Conservation (phyloP, 1,140 invertebrate species). For the Pissodes strobi region DNA sequence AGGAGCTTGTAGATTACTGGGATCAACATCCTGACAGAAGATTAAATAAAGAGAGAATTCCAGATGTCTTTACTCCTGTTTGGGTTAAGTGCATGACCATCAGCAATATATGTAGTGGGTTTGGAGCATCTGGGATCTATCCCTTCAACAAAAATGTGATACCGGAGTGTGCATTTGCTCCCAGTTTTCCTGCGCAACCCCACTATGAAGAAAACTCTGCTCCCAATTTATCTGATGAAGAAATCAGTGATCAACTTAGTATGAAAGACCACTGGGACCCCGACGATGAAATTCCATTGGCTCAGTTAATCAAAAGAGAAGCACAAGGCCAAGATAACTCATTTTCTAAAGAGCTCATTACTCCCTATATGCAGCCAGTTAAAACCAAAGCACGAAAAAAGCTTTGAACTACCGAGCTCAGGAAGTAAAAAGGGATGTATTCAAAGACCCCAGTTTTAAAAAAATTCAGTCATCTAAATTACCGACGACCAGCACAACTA, state of each 20-base stretch:
- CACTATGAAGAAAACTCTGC: constrained; percentile 12
- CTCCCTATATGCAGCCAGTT: too few relatives aligned
- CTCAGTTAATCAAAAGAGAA: too few relatives aligned
- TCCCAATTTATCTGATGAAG: too few relatives aligned
- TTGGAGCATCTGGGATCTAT: constrained; percentile 33
- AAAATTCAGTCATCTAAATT: constrained; percentile 5
- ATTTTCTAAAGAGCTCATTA: too few relatives aligned
- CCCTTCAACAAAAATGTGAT: constrained; percentile 21
- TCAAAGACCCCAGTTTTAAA: constrained; percentile 13
- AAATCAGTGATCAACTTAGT: constrained; percentile 3
- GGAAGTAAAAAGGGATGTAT: constrained; percentile 15
- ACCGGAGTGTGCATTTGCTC: neutral
- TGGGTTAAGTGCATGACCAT: too few relatives aligned
- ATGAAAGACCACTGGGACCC: constrained; percentile 13
- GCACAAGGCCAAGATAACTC: constrained; percentile 9
- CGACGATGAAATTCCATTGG: too few relatives aligned
- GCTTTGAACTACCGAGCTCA: constrained; percentile 15
- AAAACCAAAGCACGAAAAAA: constrained; percentile 13
- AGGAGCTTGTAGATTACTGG: too few relatives aligned
- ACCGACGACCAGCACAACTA: constrained; percentile 1
- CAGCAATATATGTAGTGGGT: constrained; percentile 28
- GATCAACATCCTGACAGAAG: too few relatives aligned
- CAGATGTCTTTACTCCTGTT: too few relatives aligned
- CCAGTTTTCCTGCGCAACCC: too few relatives aligned
- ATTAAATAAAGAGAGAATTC: too few relatives aligned